phyloP scores from a whole-genome alignment of 2,113 vertebrate species.

The Pelobates fuscus region DNA sequence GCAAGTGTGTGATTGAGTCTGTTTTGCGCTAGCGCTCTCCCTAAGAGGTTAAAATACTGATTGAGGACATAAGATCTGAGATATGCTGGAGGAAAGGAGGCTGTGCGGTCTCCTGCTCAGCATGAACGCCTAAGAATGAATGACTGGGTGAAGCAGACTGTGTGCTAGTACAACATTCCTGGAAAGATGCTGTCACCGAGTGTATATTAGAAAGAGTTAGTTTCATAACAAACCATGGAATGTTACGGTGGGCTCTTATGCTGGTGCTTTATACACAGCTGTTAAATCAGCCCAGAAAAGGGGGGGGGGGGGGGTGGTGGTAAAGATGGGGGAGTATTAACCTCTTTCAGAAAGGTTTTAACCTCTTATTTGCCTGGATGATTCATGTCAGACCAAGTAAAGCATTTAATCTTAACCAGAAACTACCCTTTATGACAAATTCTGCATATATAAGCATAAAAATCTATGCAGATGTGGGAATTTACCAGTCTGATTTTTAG shows the following conservation, averaged over 20 bases:
- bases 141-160: slow-evolving; percentile 27
- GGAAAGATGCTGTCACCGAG: slow-evolving; percentile 25
- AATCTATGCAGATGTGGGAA: no score
- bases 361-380: no score
- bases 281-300: neutral
- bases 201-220: slow-evolving; percentile 33
- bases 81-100: slow-evolving; percentile 15
- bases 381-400: no score
- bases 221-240: slow-evolving; percentile 22
- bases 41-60: slow-evolving; percentile 29
- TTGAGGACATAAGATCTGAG: slow-evolving; percentile 30
- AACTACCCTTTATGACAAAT: no score
- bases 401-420: no score
- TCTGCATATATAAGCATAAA: no score
- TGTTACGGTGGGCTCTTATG: slow-evolving; percentile 5
- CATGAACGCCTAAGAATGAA: slow-evolving; percentile 11
- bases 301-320: no score
- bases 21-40: slow-evolving; percentile 26
- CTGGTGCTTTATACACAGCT: neutral
- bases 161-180: slow-evolving; percentile 32
- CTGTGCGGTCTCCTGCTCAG: slow-evolving; percentile 17
- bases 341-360: neutral
- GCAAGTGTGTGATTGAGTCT: slow-evolving; percentile 23
- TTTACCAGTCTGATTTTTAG: no score
- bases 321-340: no score